Evolutionary conservation across 2,797 vertebrate genomes (phyloP).

Genomic region (Podargus strigoides): DNA sequence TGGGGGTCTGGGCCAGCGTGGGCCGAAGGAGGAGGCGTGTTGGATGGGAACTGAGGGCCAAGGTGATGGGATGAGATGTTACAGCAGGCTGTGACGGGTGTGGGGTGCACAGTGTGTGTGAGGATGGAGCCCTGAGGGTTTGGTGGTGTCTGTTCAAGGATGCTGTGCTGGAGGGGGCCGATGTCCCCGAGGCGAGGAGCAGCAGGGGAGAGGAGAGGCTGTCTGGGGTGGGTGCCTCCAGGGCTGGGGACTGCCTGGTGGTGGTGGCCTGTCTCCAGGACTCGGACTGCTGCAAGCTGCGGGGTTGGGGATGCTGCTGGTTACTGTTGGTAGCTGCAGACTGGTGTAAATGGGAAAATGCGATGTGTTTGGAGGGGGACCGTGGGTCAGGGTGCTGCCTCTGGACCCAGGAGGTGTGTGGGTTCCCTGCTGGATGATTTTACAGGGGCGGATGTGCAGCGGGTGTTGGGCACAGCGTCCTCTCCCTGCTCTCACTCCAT

Average conservation of each 20-base stretch:
- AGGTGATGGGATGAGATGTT: rapidly evolving
- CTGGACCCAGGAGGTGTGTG: neutral
- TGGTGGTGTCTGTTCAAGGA: neutral
- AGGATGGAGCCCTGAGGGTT: neutral
- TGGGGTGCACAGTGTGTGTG: rapidly evolving
- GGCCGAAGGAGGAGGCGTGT: rapidly evolving
- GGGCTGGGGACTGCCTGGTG: neutral
- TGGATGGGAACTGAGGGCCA: neutral
- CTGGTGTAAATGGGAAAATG: neutral
- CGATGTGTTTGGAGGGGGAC: neutral
- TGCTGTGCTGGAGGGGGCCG: neutral
- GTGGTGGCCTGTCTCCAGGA: neutral
- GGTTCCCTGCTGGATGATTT: neutral
- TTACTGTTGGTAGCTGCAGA: rapidly evolving
- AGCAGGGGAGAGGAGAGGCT: neutral
- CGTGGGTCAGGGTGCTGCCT: neutral
- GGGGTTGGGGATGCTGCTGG: neutral
- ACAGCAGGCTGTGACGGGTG: neutral
- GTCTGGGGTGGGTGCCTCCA: neutral
- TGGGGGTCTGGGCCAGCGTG: too few species aligned
- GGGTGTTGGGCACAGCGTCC: neutral
- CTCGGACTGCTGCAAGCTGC: rapidly evolving
- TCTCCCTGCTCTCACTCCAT: neutral
- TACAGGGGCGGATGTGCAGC: neutral
- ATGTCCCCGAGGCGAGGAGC: rapidly evolving